These are phyloP conservation scores for Yponomeuta sedellus DNA, from an alignment of 2,888 invertebrate species.

Conservation along the genomic window DNA sequence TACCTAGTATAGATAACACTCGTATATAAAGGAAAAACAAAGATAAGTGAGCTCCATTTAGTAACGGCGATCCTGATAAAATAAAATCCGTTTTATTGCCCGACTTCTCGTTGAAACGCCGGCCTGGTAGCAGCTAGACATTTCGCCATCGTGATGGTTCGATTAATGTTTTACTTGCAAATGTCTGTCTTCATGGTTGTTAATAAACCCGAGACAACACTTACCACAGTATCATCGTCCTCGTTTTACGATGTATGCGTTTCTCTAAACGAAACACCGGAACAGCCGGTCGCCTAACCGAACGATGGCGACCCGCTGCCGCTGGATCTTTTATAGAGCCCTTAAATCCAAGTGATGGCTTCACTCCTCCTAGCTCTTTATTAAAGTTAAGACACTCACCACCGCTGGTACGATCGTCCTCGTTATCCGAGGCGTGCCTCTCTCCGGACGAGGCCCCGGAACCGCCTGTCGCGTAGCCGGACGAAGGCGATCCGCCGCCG, in stretches of 20 bases:
- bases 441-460: slow-evolving; percentile 70
- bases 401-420: slow-evolving; percentile 51
- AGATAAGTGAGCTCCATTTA: no score
- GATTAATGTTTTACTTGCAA: no score
- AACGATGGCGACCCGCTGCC: slow-evolving; percentile 58
- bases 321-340: slow-evolving; percentile 56
- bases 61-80: no score
- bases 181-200: no score
- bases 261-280: slow-evolving; percentile 68
- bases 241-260: slow-evolving; percentile 51
- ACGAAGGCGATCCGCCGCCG: slow-evolving; percentile 63
- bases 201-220: slow-evolving; percentile 26
- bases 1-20: no score
- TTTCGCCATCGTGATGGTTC: no score
- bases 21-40: no score
- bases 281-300: slow-evolving; percentile 50
- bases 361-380: neutral
- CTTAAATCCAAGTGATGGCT: no score
- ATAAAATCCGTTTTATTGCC: no score
- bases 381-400: neutral
- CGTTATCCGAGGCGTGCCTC: slow-evolving; percentile 71
- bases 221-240: slow-evolving; percentile 38
- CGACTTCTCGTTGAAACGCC: no score
- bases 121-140: no score
- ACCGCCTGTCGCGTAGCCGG: slow-evolving; percentile 51